These are phyloP conservation scores for Caenorhabditis doughertyi DNA, from an alignment of 2,888 invertebrate genomes.

Conservation along the genomic window DNA sequence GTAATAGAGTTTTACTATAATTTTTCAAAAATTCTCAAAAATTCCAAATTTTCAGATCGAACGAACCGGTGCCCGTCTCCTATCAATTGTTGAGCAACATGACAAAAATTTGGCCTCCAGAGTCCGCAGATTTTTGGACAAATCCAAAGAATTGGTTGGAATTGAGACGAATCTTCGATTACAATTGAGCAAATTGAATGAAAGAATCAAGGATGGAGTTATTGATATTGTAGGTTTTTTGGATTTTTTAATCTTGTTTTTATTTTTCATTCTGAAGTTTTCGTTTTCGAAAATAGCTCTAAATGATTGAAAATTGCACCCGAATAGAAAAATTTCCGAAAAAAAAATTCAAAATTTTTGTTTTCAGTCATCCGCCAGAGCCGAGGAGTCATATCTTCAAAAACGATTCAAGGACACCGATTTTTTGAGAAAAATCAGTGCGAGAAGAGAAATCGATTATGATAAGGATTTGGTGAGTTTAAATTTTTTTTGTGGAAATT, in stretches of 20 bases:
- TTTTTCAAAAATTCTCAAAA: not conserved
- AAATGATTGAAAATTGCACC: too few relatives aligned
- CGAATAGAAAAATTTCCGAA: too few relatives aligned
- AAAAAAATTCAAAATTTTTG: too few relatives aligned
- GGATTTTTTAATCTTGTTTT: too few relatives aligned
- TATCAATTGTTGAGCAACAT: slow-evolving; percentile 58
- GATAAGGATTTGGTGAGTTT: slow-evolving; percentile 66
- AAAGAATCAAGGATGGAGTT: slow-evolving; percentile 64
- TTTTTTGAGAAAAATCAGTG: slow-evolving; percentile 62
- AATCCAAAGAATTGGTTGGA: slow-evolving; percentile 67
- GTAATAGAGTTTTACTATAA: too few relatives aligned
- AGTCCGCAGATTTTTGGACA: slow-evolving; percentile 66
- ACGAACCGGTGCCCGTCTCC: slow-evolving; percentile 56
- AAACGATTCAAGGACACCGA: slow-evolving; percentile 66
- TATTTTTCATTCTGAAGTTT: too few relatives aligned
- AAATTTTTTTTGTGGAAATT: too few relatives aligned
- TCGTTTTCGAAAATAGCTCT: too few relatives aligned
- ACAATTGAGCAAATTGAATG: slow-evolving; percentile 69
- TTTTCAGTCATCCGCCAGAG: slow-evolving; percentile 61
- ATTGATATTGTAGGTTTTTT: slow-evolving; percentile 65
- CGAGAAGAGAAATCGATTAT: slow-evolving; percentile 65
- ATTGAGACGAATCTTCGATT: slow-evolving; percentile 71
- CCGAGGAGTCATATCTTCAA: slow-evolving; percentile 66
- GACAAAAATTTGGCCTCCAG: slow-evolving; percentile 62
- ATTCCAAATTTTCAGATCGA: slow-evolving; percentile 53